Base-by-base conservation (phyloP, 2,888 invertebrate genomes). In the Coecobrya sp. region DNA sequence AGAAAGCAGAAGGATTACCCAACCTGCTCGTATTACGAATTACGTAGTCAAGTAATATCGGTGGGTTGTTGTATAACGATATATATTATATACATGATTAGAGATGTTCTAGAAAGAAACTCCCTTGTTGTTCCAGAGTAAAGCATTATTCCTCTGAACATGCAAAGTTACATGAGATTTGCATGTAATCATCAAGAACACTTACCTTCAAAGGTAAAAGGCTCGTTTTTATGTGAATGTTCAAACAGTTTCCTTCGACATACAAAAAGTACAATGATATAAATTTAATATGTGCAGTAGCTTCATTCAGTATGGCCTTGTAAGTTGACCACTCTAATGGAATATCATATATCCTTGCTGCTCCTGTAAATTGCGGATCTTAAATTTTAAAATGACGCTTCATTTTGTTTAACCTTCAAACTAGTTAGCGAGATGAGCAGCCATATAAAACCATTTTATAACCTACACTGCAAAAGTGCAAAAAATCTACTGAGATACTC, bases 1-100 rank as follows among this genome's bases (percentile, higher is more conserved):
- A 93, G 94, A 91, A 88, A 91, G 76, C 92, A 89, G 84, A 81
- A 86, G 89, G 82, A 73, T 84, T 93, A 30, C 82, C 81, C 89
- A 86, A 86, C 91, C 73, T 13, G 42, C 73, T 87, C 79, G n/a
- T 13, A 36, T 59, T 19, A 19, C 59, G 16, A 1, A n/a, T 59
- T 59, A 59, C 22, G 16, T 36, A 36, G 36, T 7, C 36, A 36
- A 4, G 36, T 7, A 36, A 7, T 2, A 36, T 4, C 36, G 2
- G 22, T n/a, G 1, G 22, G 5, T 16, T 55, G 55, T 16, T 55
- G n/a, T 16, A 11, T n/a, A n/a, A n/a, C n/a, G n/a, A n/a, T n/a
- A n/a, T n/a, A n/a, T n/a, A n/a, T n/a, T n/a, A n/a, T n/a, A n/a
- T n/a, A n/a, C n/a, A n/a, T n/a, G n/a, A n/a, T n/a, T n/a, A n/a